phyloP scores from a whole-genome alignment of 2,113 vertebrate genomes.

The Saccopteryx leptura region DNA sequence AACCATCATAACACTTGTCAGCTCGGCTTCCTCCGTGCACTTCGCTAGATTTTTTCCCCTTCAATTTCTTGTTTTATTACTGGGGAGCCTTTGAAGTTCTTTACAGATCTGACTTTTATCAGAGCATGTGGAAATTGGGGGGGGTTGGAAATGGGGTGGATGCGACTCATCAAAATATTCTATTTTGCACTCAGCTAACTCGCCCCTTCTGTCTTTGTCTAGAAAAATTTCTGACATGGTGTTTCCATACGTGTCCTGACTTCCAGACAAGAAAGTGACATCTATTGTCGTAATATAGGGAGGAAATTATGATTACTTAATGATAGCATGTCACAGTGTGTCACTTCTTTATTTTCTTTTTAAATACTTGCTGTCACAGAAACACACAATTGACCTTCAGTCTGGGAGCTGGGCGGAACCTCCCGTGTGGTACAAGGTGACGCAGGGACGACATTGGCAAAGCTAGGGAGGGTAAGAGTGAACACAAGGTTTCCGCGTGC shows the following conservation, averaged over 20 bases:
- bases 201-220: conserved; percentile 83
- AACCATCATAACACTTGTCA: conserved; percentile 60
- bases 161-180: conserved; percentile 87
- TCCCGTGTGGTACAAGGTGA: not conserved
- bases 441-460: not conserved
- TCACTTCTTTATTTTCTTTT: conserved; percentile 85
- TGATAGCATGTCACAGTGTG: conserved; percentile 87
- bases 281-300: conserved; percentile 88
- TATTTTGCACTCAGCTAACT: conserved; percentile 77
- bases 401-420: conserved; percentile 67
- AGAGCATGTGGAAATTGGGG: conserved; percentile 78
- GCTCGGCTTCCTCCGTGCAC: conserved; percentile 60
- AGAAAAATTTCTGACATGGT: conserved; percentile 87
- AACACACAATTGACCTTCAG: conserved; percentile 76
- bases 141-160: conserved; percentile 71
- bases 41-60: conserved; percentile 28
- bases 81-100: conserved; percentile 71
- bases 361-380: conserved; percentile 79
- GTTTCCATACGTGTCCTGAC: conserved; percentile 84
- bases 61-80: conserved; percentile 79
- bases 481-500: not conserved
- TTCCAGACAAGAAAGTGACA: conserved; percentile 87
- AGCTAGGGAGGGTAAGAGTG: not conserved
- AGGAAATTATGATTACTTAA: conserved; percentile 89
- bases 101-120: conserved; percentile 77